Evolutionary conservation across 2,888 invertebrate genomes (phyloP).

Genomic region (Biston betularia): DNA sequence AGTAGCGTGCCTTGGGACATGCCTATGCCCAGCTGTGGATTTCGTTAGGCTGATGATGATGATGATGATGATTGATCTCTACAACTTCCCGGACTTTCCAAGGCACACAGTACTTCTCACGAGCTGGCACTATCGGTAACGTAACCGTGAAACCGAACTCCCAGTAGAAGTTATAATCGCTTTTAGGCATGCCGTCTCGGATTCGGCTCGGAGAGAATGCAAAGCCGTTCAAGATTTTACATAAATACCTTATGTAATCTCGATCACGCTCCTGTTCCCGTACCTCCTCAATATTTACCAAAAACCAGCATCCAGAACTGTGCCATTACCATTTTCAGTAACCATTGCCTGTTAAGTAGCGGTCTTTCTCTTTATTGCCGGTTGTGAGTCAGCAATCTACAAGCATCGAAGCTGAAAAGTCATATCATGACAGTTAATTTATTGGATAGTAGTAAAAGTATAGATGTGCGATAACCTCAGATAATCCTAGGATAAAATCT

Average conservation of each 20-base stretch:
- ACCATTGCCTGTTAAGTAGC: conserved; percentile 45
- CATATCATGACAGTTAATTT: conserved; percentile 33
- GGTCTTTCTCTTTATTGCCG: neutral
- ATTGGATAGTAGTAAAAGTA: conserved; percentile 51
- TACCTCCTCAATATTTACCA: conserved; percentile 40
- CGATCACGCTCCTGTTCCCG: conserved; percentile 67
- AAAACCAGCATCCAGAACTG: conserved; percentile 14
- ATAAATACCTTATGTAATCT: conserved; percentile 76
- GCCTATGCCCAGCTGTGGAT: no score
- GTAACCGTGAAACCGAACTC: neutral
- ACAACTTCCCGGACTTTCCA: no score
- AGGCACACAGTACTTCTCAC: no score
- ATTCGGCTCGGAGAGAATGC: conserved; percentile 40
- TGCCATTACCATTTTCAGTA: conserved; percentile 5
- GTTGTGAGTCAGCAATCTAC: conserved; percentile 47
- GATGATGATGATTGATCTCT: no score
- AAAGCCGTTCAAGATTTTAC: conserved; percentile 65
- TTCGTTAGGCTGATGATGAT: no score
- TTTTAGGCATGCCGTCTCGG: conserved; percentile 33
- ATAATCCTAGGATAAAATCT: conserved; percentile 78
- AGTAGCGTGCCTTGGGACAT: no score
- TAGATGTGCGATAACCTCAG: conserved; percentile 78
- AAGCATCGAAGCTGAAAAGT: conserved; percentile 8
- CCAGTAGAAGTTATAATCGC: neutral
- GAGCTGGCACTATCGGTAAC: no score